phyloP scores from a whole-genome alignment of 2,888 invertebrate species.

The Xanthorhoe spadicearia region DNA sequence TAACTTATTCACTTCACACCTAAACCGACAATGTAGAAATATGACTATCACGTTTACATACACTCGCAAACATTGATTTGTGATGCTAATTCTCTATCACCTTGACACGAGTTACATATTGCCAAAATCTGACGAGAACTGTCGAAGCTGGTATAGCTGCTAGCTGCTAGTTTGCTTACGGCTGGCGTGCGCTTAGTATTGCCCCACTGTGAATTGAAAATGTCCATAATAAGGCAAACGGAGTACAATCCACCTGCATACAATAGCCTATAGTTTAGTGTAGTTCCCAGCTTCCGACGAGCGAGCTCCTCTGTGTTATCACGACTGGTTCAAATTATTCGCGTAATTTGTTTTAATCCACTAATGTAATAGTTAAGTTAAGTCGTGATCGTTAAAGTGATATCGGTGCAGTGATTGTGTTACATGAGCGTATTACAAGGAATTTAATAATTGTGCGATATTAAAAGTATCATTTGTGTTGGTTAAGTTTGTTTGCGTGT shows the following conservation, averaged over 20 bases:
- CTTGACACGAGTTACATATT: conserved; percentile 64
- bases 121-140: conserved; percentile 57
- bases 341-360: conserved; percentile 32
- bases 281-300: conserved; percentile 79
- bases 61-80: conserved; percentile 58
- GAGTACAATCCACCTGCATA: conserved; percentile 83
- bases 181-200: conserved; percentile 52
- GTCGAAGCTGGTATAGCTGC: conserved; percentile 17
- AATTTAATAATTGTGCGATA: conserved; percentile 34
- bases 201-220: conserved; percentile 80
- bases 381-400: conserved; percentile 52
- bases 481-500: conserved; percentile 37
- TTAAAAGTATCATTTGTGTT: conserved; percentile 37
- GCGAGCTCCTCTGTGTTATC: conserved; percentile 67
- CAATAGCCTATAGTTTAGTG: conserved; percentile 81
- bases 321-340: conserved; percentile 44
- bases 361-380: conserved; percentile 22
- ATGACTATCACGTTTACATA: conserved; percentile 40
- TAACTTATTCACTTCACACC: conserved; percentile 25
- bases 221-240: conserved; percentile 77
- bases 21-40: conserved; percentile 43
- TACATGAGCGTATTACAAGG: conserved; percentile 28
- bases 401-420: conserved; percentile 48
- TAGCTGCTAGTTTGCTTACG: conserved; percentile 29
- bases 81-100: conserved; percentile 63